phyloP scores from a whole-genome alignment of 2,888 invertebrate species.

The Melikaiella ostensackeni region DNA sequence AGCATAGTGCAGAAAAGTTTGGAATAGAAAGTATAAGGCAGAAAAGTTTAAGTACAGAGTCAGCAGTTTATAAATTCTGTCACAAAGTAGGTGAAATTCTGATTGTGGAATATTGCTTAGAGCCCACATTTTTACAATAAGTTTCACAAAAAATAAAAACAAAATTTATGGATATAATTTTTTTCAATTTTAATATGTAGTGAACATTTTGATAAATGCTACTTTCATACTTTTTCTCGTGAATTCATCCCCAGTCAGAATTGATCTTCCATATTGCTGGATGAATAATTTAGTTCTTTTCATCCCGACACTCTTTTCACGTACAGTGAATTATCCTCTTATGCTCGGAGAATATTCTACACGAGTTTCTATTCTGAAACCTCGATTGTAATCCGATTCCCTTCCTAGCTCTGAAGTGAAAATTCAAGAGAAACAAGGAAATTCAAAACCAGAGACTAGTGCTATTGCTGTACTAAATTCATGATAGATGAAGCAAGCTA shows the following conservation, averaged over 20 bases:
- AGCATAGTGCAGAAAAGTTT: no score
- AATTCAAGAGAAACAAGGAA: slow-evolving; percentile 31
- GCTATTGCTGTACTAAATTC: slow-evolving; percentile 19
- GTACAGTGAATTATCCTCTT: slow-evolving; percentile 17
- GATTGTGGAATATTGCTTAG: background rate
- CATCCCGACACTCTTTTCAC: background rate
- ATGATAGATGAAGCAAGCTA: slow-evolving; percentile 1
- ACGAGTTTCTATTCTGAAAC: slow-evolving; percentile 28
- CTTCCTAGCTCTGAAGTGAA: slow-evolving; percentile 13
- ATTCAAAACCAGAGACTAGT: slow-evolving; percentile 18
- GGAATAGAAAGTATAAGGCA: no score
- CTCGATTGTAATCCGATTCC: slow-evolving; percentile 32
- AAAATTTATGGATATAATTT: no score
- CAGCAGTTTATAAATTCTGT: no score
- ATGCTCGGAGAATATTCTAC: slow-evolving; percentile 9
- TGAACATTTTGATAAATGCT: background rate
- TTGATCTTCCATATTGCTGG: background rate
- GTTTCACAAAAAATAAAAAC: background rate
- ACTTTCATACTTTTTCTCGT: background rate
- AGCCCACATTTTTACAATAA: background rate
- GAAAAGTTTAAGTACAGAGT: no score
- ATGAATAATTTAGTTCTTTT: slow-evolving; percentile 1
- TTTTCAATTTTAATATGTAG: background rate
- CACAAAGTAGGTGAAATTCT: background rate
- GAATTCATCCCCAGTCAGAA: background rate